Base-by-base conservation (phyloP, 2,888 invertebrate genomes). In the Cephus sareptanus region DNA sequence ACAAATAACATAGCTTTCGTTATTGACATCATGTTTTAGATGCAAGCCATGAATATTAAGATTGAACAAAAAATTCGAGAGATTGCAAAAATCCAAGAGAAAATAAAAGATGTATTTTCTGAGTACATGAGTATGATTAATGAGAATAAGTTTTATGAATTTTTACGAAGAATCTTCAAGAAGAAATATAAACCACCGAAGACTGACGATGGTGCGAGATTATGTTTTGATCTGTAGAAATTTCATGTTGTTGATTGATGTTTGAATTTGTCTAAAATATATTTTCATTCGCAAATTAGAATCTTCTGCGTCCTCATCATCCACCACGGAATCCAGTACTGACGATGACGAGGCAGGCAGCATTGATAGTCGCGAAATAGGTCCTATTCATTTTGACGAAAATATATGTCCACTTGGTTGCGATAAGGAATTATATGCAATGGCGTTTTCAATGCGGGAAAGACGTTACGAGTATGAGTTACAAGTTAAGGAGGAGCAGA, bases 111-210 rank as follows among this genome's bases (percentile, higher is more conserved):
- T 3, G 88, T 94, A 15, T 93, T 94, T 75, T 86, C 92, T 1
- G 93, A 93, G 76, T 96, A 95, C 87, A 92, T 93, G 77, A 92
- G 91, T 37, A 92, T 93, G 11, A 93, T 94, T 0, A 93, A 93
- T 71, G 95, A 96, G 77, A 95, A 96, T 87, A 96, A 96, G 89
- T 97, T 96, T 89, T 94, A 94, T 11, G 95, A 96, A 85, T 97
- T 97, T 88, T 91, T 98, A 71, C 93, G 94, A 33, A 94, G 95
- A 86, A 97, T 98, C 77, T 98, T 96, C 87, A 96, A 95, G 88
- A 98, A 97, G 89, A 97, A 96, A 87, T 96, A 95, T 86, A 95
- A 95, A 81, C 94, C 95, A 11, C 94, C 94, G 0, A 95, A 95
- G 86, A 93, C 92, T 75, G 93, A 93, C 9, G 93, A 93, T 78